Base-by-base conservation (phyloP, 2,888 invertebrate species). In the Conchocele bisecta region DNA sequence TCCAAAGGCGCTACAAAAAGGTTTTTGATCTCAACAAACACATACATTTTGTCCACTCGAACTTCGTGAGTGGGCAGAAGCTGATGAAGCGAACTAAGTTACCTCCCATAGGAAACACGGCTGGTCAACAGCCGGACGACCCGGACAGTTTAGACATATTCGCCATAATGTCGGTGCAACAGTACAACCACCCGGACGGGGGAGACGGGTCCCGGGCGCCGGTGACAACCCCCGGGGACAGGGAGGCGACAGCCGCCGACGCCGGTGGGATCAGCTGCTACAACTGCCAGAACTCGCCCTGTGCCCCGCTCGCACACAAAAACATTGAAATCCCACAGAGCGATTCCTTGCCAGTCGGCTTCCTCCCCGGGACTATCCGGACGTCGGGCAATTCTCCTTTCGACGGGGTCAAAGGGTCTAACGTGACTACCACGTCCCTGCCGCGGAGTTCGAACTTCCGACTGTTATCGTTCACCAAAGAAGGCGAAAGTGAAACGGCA, bases 1-100 rank as follows among this genome's bases (percentile, higher is more conserved):
- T 82, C 53, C 79, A 81, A 51, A 72, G 81, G 60, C 69, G 83
- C 7, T 83, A 83, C 48, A 79, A 79, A 53, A 75, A 82, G 56
- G 76, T 83, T 29, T 79, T 78, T 60, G 82, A 83, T 64, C 65
- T 81, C 13, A 79, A 82, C 50, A 79, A 83, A 26, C 82, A 83
- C 53, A 72, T 82, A 39, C 79, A 83, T 65, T 83, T 83, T 67
- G 80, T 81, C 37, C 80, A 83, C 59, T 81, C 79, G 22, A 79
- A 81, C 53, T 73, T 70, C 35, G 20, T 81, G 3, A 81, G 66
- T 35, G 82, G 82, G 35, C 79, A 83, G 48, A 64, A 74, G 50
- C 64, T 83, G 17, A 35, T 59, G 9, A 82, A 79, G 42, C 53
- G 75, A 44, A 74, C 71, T n/a, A 76, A 66, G 61, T 39, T 82